Evolutionary conservation across 2,888 invertebrate species (phyloP).

Genomic region (Cryptocheilus praepositus): DNA sequence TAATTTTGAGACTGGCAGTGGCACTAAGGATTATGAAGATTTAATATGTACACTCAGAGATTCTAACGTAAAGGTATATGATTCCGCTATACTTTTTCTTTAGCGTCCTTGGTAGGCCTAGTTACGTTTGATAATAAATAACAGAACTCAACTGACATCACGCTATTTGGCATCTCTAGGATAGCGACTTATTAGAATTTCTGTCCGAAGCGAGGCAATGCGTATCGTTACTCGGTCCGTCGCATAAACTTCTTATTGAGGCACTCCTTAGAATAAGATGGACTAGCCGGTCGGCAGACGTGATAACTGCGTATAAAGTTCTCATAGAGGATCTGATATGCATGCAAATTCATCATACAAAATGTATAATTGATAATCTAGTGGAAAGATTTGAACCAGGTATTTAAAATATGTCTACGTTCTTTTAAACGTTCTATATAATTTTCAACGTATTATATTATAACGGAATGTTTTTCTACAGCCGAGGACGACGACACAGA

Average conservation of each 20-base stretch:
- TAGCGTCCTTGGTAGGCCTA: neutral
- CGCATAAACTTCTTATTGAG: slow-evolving; percentile 79
- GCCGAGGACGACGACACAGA: slow-evolving; percentile 75
- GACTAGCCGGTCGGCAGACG: slow-evolving; percentile 75
- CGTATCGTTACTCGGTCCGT: slow-evolving; percentile 78
- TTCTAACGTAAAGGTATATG: slow-evolving; percentile 72
- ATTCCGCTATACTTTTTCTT: neutral
- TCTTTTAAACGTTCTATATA: slow-evolving; percentile 7
- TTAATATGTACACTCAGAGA: slow-evolving; percentile 76
- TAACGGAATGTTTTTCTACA: neutral
- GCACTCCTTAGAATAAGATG: slow-evolving; percentile 79
- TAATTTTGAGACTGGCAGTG: slow-evolving; percentile 72
- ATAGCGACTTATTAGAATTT: slow-evolving; percentile 78
- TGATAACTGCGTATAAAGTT: slow-evolving; percentile 79
- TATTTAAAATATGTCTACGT: slow-evolving; percentile 60
- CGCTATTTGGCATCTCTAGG: slow-evolving; percentile 70
- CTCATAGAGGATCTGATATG: slow-evolving; percentile 82
- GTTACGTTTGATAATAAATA: neutral
- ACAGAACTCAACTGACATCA: neutral
- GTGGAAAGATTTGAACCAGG: slow-evolving; percentile 80
- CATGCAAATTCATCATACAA: slow-evolving; percentile 81
- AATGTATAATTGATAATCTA: slow-evolving; percentile 79
- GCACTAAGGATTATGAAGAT: slow-evolving; percentile 76
- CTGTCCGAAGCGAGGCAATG: slow-evolving; percentile 78
- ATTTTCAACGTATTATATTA: slow-evolving; percentile 2